phyloP scores from a whole-genome alignment of 1,140 invertebrate genomes.

The Zaprionus capensis region DNA sequence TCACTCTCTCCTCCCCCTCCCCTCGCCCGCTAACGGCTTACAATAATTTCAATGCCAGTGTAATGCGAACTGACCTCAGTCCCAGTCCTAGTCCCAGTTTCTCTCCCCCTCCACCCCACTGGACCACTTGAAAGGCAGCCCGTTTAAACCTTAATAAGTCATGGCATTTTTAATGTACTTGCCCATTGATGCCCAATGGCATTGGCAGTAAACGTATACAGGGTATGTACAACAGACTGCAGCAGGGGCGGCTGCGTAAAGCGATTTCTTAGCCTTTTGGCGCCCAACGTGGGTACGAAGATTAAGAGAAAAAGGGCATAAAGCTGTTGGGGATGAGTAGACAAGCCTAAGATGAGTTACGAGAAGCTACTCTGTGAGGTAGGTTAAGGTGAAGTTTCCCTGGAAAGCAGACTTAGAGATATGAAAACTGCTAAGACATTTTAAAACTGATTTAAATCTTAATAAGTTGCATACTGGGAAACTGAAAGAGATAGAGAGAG shows the following conservation, averaged over 20 bases:
- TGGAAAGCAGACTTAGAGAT: no score
- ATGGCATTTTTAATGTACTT: slow-evolving; percentile 46
- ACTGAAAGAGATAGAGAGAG: background rate
- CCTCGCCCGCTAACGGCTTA: slow-evolving; percentile 46
- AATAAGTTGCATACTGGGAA: no score
- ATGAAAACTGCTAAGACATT: background rate
- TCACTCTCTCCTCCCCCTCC: background rate
- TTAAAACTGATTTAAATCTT: background rate
- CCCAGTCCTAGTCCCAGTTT: background rate
- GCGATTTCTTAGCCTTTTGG: background rate
- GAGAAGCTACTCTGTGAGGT: background rate
- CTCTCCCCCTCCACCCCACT: background rate
- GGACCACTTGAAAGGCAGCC: slow-evolving; percentile 19
- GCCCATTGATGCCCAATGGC: slow-evolving; percentile 26
- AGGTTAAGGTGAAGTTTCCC: background rate
- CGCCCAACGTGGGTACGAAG: background rate
- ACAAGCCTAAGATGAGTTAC: background rate
- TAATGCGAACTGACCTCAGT: slow-evolving; percentile 14
- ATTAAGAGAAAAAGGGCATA: background rate
- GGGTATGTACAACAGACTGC: background rate
- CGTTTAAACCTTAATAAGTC: slow-evolving; percentile 49
- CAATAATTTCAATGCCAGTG: slow-evolving; percentile 60
- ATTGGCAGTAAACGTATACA: background rate
- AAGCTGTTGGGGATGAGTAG: no score
- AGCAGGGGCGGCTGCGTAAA: no score